A percentile compares a stretch with the other conserved stretches of the same genome.
These are phyloP conservation scores for Onychomys torridus DNA, from an alignment of 2,797 vertebrate genomes.

Conservation along the genomic window DNA sequence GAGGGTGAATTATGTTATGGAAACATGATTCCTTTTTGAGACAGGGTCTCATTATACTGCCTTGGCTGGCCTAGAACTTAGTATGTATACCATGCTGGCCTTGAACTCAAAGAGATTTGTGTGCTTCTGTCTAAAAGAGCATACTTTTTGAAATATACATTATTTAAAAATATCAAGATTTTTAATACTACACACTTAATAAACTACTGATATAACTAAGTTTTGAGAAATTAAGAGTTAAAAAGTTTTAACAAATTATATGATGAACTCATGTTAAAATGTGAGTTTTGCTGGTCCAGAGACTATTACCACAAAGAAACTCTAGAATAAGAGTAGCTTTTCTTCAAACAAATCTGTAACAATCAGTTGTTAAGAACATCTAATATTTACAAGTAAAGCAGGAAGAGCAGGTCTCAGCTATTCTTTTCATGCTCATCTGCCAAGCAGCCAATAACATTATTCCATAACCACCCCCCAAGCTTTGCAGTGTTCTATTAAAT, in stretches of 20 bases:
- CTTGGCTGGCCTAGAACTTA: neutral
- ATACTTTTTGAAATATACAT: conserved; percentile 25
- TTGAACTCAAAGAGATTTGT: neutral
- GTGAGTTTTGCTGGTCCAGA: conserved; percentile 67
- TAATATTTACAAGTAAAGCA: neutral
- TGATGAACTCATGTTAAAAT: conserved; percentile 71
- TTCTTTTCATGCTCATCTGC: neutral
- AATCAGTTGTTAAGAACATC: conserved; percentile 59
- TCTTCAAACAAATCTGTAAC: conserved; percentile 50
- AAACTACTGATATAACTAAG: conserved; percentile 69
- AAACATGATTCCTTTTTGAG: neutral
- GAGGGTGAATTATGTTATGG: conserved; percentile 73
- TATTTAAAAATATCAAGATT: conserved; percentile 34
- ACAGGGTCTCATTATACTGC: neutral
- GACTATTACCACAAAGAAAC: conserved; percentile 55
- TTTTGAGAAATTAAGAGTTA: conserved; percentile 72
- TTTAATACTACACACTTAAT: conserved; percentile 67
- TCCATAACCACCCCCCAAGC: neutral
- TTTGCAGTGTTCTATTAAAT: conserved; percentile 33
- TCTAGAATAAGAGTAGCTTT: conserved; percentile 68
- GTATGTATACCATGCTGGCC: neutral
- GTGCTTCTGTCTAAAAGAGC: conserved; percentile 42
- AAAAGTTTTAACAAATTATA: conserved; percentile 79
- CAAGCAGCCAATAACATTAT: neutral
- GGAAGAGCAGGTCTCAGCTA: conserved; percentile 14